Evolutionary conservation across 2,888 invertebrate genomes (phyloP), one percentile per base, ranked within the genome.

Genomic region (Drosophila rellima): DNA sequence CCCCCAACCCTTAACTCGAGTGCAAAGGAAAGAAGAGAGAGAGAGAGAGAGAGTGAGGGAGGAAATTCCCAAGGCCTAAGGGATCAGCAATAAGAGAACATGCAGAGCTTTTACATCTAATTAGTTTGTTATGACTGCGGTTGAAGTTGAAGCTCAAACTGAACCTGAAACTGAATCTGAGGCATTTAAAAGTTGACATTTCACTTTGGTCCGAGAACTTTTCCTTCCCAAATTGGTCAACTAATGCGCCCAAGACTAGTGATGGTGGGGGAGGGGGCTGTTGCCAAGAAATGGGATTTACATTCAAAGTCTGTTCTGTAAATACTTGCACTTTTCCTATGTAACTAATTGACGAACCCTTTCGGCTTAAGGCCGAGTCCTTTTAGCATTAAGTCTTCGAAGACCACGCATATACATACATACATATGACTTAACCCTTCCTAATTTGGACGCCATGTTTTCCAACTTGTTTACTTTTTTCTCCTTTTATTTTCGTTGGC

Each of bases 81-180:
- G 59, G 61, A 18, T 35, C 8, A 42, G 47, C 70, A 56, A 47
- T 45, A 62, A 57, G 70, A 54, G 74, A 37, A 48, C 59, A 66
- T 62, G 44, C 50, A 54, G 55, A 72, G 82, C 77, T 77, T 74
- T 83, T 77, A 77, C 81, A 79, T 77, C 82, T 84, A 83, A 82
- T 85, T 85, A 83, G 81, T 85, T 69, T 72, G 70, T 68, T 79
- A 63, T 69, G 70, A 74, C 66, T 64, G 62, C 47, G 51, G 47
- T 50, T 57, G 52, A 48, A 47, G 44, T 50, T 57, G 45, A 42
- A 42, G 23, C 44, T 52, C 18, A 7, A 50, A 23, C 44, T 23
- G 23, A 23, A 23, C 23, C 23, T 23, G 63, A 50, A 33, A 18
- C 26, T 50, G 10, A 35, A 45, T 35, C 56, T 56, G 35, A 35